Conservation (phyloP, 2,888 invertebrate genomes). For the Troides oblongomaculatus region DNA sequence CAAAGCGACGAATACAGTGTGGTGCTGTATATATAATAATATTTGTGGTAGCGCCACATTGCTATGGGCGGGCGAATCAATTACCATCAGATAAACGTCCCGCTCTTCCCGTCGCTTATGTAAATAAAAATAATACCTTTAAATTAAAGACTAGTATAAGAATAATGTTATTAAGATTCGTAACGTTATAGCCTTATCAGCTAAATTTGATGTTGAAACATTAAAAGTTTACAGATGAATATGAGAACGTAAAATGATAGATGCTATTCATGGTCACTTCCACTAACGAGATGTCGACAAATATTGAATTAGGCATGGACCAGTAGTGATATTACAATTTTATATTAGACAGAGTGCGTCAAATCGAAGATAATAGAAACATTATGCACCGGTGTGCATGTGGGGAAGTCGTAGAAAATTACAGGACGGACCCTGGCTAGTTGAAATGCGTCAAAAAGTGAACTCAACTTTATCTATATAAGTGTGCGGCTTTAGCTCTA, state of each 20-base stretch:
- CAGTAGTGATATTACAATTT: slow-evolving; percentile 56
- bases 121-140: no score
- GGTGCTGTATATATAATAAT: no score
- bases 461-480: slow-evolving; percentile 28
- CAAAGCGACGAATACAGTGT: no score
- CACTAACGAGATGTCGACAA: slow-evolving; percentile 42
- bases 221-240: neutral
- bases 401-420: neutral
- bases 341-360: slow-evolving; percentile 53
- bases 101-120: no score
- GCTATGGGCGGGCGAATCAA: no score
- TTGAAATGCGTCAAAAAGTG: neutral
- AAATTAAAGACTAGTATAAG: no score
- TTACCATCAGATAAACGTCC: no score
- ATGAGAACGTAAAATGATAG: slow-evolving; percentile 30
- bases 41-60: no score
- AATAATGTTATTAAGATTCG: no score
- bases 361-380: slow-evolving; percentile 32
- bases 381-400: slow-evolving; percentile 6
- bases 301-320: slow-evolving; percentile 62
- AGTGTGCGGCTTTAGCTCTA: slow-evolving; percentile 63
- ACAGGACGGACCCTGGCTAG: neutral
- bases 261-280: slow-evolving; percentile 35
- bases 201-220: no score
- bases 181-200: no score